Evolutionary conservation across 2,888 invertebrate genomes (phyloP), one percentile per base, ranked within the genome.

Genomic region (Aphodius granarius): DNA sequence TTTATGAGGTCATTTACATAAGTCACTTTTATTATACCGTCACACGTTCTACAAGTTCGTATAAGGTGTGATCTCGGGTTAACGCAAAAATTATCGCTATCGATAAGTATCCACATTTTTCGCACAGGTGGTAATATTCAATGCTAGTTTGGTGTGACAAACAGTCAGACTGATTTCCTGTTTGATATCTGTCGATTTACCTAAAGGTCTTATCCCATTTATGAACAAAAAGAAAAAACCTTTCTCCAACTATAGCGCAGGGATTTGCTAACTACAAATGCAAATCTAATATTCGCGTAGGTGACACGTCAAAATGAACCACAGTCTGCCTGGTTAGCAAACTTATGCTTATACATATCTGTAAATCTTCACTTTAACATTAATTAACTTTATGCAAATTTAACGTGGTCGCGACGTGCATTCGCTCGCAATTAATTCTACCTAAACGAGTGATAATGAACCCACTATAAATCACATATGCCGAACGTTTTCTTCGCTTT

Each of bases 391-490:
- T 68, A 62, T 73, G 21, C 68, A 63, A 23, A 73, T 73, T 19
- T 16, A 3, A 1, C 43, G 43, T 43, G 43, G 13, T 43, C 43
- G 43, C 43, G 43, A 43, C 43, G 43, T 43, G 9, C 43, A 6
- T 68, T 72, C 66, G 20, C 22, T n/a, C 63, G 73, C 76, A 76
- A 76, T 76, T 76, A 76, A 66, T 73, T 71, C 71, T 66, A 63
- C 65, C 73, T 73, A 76, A 76, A 76, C 66, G 66, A 19, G 66
- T 18, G 73, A 71, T 76, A 76, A 76, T 74, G 73, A 73, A 71
- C 64, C 63, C 9, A 43, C 73, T 22, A 76, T 76, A 76, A 76
- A 76, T 76, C 73, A 76, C 68, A 62, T 71, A 19, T 18, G 21
- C 68, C 19, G 43, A 3, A 1, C 43, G 4, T 43, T 43, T 43